These are phyloP conservation scores for Prolemur simus DNA, from an alignment of 2,113 vertebrate species.

Conservation along the genomic window DNA sequence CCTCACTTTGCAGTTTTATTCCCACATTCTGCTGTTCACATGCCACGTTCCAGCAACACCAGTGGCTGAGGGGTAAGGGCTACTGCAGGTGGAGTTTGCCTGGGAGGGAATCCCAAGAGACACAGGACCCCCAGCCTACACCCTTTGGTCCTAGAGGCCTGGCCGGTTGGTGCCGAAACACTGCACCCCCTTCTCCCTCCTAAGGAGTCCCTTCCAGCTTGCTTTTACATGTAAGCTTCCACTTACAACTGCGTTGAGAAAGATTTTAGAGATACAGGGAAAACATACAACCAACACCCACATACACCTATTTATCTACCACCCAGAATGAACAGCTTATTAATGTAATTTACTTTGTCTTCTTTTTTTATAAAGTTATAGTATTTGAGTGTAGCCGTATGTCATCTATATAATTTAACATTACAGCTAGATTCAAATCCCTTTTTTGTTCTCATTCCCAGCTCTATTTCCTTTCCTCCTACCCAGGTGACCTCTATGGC, in stretches of 20 bases:
- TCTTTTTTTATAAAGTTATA: background rate
- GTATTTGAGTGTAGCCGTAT: background rate
- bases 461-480: background rate
- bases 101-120: background rate
- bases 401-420: background rate
- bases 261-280: background rate
- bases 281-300: background rate
- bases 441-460: background rate
- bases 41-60: rapidly evolving
- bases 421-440: background rate
- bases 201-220: background rate
- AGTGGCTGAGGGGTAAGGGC: background rate
- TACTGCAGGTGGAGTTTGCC: background rate
- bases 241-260: background rate
- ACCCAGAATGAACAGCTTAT: background rate
- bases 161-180: background rate
- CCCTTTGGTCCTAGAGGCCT: background rate
- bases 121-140: background rate
- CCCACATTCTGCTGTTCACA: background rate
- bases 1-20: rapidly evolving
- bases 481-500: too few relatives aligned
- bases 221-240: background rate
- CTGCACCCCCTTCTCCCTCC: background rate
- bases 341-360: background rate
- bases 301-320: background rate